Evolutionary conservation across 1,140 invertebrate genomes (phyloP), one percentile per base, ranked within the genome.

Genomic region (Drosophila orena): DNA sequence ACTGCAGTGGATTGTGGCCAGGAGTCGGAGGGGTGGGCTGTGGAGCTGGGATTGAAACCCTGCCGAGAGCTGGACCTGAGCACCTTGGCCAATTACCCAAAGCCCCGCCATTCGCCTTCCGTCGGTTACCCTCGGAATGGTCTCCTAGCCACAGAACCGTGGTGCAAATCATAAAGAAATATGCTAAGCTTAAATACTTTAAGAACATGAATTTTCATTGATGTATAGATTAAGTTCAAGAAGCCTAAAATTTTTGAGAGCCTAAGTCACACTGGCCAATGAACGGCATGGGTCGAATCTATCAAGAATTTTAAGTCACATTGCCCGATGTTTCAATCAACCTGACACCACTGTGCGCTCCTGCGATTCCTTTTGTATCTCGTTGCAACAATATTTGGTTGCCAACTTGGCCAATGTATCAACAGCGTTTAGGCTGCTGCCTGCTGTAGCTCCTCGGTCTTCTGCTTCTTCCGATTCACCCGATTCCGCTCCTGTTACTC

Each of bases 371-470:
- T 76, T 88, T 66, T 57, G 61, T 54, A 66, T 77, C 79, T 76
- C 76, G 24, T 53, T 89, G 84, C 83, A 88, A 83, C 84, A 88
- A 88, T 88, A 88, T 88, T 88, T 88, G 83, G 84, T 83, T 89
- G 84, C 59, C 83, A 88, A 89, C 84, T 77, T 83, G 77, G 74
- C 83, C 75, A 78, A 75, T 83, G 79, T 79, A 73, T 79, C 83
- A 89, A 88, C 83, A 88, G 62, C 83, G 57, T 89, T 88, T 88
- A 88, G 79, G 60, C 77, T 81, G 83, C 53, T 60, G 79, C 57
- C 77, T 77, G 83, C 46, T 60, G 68, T 37, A 64, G 66, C 56
- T 37, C 58, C 53, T 62, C 56, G 35, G 8, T 20, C n/a, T 49
- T 71, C 27, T 44, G 52, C 43, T 38, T 57, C 37, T 44, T 54